A percentile compares a stretch with the other conserved stretches of the same genome.
Conservation (phyloP, 2,888 invertebrate species). For the Chloroclysta siterata region DNA sequence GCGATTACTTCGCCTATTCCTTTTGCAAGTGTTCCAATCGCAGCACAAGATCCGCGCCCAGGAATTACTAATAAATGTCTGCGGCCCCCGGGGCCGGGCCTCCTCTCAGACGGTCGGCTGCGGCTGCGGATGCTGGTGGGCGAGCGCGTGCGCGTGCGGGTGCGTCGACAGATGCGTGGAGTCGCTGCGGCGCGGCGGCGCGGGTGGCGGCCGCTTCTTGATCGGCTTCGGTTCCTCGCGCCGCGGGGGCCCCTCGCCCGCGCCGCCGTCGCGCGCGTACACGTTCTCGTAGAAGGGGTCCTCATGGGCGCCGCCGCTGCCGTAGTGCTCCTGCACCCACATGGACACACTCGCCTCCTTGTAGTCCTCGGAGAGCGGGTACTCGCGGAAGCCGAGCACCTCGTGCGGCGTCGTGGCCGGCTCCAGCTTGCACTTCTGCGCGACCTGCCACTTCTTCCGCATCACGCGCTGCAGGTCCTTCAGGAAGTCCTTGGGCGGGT, state of each 20-base stretch:
- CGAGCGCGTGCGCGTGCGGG: constrained; percentile 47
- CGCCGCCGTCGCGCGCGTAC: constrained; percentile 58
- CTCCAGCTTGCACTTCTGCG: constrained; percentile 95
- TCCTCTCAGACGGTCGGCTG: constrained; percentile 65
- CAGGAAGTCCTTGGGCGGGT: constrained; percentile 92
- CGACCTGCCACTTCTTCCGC: constrained; percentile 97
- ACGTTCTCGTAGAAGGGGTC: constrained; percentile 92
- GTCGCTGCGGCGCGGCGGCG: constrained; percentile 95
- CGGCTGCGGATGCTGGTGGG: constrained; percentile 57
- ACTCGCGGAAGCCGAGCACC: constrained; percentile 95
- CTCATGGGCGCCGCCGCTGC: constrained; percentile 83
- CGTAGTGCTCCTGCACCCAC: constrained; percentile 96
- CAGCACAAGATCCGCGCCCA: constrained; percentile 40
- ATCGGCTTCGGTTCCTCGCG: constrained; percentile 72
- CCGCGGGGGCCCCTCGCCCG: constrained; percentile 53
- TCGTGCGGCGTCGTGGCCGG: constrained; percentile 95
- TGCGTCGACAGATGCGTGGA: constrained; percentile 75
- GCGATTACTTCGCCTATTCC: constrained; percentile 24
- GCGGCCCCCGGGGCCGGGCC: constrained; percentile 37
- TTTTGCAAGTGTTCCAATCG: constrained; percentile 35
- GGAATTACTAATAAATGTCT: constrained; percentile 22
- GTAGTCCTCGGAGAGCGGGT: constrained; percentile 89
- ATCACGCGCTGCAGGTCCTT: constrained; percentile 96
- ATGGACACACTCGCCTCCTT: constrained; percentile 93
- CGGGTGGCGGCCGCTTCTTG: constrained; percentile 93